These are phyloP conservation scores for Synanthedon tipuliformis DNA, from an alignment of 2,888 invertebrate species.

Conservation along the genomic window DNA sequence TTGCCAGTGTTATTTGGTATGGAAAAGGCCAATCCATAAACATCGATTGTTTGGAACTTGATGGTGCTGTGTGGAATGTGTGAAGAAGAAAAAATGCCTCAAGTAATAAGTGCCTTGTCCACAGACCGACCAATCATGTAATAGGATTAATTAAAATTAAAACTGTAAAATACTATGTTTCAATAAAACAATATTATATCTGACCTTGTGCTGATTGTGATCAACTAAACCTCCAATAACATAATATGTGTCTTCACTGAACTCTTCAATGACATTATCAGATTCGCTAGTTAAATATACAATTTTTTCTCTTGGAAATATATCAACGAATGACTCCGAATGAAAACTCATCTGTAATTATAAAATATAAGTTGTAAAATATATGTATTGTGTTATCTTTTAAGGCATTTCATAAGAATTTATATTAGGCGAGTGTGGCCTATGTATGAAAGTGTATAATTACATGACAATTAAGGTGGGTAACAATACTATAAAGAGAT, in stretches of 20 bases:
- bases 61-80: no score
- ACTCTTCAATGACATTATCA: conserved; percentile 79
- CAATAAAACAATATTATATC: conserved; percentile 5
- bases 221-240: conserved; percentile 98
- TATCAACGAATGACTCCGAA: conserved; percentile 73
- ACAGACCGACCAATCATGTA: not conserved
- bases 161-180: conserved; percentile 2
- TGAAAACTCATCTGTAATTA: conserved; percentile 76
- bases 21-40: no score
- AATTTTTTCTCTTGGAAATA: conserved; percentile 82
- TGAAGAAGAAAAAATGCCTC: no score
- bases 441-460: no score
- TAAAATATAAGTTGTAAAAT: not conserved
- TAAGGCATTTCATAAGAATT: no score
- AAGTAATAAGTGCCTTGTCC: no score
- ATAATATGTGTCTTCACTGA: conserved; percentile 85
- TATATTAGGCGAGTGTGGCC: no score
- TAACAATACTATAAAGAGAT: no score
- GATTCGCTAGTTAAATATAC: conserved; percentile 96
- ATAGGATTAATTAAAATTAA: not conserved
- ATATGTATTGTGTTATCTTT: no score
- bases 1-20: no score
- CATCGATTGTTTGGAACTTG: no score
- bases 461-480: no score
- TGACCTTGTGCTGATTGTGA: conserved; percentile 93